Evolutionary conservation across 2,797 vertebrate genomes (phyloP).

Genomic region (Cygnus olor): DNA sequence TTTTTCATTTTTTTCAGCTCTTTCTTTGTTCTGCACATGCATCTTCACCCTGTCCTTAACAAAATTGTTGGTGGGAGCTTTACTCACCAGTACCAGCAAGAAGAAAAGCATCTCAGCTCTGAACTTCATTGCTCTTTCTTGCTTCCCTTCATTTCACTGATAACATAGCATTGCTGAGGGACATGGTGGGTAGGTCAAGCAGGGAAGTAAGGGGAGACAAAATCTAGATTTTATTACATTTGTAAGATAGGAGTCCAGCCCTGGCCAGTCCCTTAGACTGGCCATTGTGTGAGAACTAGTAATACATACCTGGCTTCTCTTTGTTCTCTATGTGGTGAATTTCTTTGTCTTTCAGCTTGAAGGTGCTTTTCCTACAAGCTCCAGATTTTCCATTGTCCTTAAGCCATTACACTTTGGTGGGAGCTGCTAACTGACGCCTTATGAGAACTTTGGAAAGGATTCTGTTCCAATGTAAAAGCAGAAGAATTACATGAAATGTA

Average conservation of each 20-base stretch:
- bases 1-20: neutral
- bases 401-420: neutral
- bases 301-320: neutral
- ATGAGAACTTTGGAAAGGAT: neutral
- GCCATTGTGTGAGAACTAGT: neutral
- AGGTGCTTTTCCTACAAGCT: fast-evolving
- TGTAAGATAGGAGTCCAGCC: neutral
- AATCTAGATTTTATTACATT: neutral
- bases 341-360: neutral
- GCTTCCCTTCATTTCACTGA: neutral
- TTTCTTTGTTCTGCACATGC: neutral
- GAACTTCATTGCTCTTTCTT: neutral
- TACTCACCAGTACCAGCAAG: neutral
- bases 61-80: neutral
- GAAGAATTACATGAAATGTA: neutral
- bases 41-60: neutral
- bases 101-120: neutral
- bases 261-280: neutral
- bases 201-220: neutral
- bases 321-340: neutral
- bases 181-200: neutral
- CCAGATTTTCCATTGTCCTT: neutral
- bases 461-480: neutral
- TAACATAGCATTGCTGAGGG: neutral
- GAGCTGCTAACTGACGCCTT: neutral